These are phyloP conservation scores for Colossoma macropomum DNA, from an alignment of 2,113 vertebrate genomes.

Conservation along the genomic window DNA sequence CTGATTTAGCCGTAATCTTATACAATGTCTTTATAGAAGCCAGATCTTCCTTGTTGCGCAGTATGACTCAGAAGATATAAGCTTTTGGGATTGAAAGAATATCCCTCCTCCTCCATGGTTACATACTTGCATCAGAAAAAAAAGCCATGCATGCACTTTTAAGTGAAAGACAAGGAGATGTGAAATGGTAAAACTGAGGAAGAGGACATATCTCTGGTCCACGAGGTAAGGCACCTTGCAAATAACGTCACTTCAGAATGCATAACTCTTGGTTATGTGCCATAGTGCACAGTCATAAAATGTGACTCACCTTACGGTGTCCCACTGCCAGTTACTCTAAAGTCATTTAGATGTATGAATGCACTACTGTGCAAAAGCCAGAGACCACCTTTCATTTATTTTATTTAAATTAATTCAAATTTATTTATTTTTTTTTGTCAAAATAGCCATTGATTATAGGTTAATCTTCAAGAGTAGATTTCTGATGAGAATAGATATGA, in stretches of 20 bases:
- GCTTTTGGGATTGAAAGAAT: slow-evolving; percentile 61
- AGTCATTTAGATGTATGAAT: too few relatives aligned
- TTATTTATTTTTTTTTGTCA: too few relatives aligned
- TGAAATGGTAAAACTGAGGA: neutral
- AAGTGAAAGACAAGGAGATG: slow-evolving; percentile 1
- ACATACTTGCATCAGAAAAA: slow-evolving; percentile 16
- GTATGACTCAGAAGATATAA: slow-evolving; percentile 61
- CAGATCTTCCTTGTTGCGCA: slow-evolving; percentile 72
- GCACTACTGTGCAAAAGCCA: too few relatives aligned
- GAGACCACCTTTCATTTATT: too few relatives aligned
- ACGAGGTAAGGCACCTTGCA: too few relatives aligned
- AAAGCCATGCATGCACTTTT: slow-evolving; percentile 6
- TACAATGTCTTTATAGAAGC: slow-evolving; percentile 81
- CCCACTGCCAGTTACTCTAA: neutral
- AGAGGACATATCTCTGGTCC: too few relatives aligned
- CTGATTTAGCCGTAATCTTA: slow-evolving; percentile 82
- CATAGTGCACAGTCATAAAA: neutral
- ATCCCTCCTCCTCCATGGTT: slow-evolving; percentile 44
- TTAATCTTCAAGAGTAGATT: too few relatives aligned
- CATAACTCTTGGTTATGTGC: too few relatives aligned
- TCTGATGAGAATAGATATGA: too few relatives aligned
- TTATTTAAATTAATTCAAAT: too few relatives aligned
- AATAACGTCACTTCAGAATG: too few relatives aligned
- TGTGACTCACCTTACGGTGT: neutral
- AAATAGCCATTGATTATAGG: too few relatives aligned